Conservation (phyloP, 2,888 invertebrate genomes). For the Pseudanteris insignis region DNA sequence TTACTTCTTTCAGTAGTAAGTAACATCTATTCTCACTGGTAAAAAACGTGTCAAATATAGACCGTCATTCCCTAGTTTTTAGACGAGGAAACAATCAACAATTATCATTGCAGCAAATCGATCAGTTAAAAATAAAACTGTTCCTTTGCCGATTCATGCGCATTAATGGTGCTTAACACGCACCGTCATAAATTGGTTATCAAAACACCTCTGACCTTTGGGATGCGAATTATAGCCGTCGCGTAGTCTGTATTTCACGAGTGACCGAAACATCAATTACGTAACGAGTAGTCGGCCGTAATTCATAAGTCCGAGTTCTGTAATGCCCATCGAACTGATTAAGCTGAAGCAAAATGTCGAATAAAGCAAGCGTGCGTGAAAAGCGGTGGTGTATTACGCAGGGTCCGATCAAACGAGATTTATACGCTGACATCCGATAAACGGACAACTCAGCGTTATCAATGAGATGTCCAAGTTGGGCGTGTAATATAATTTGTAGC, state of each 20-base stretch:
- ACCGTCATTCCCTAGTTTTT: no score
- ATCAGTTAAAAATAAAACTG: no score
- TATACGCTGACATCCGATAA: neutral
- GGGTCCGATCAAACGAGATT: neutral
- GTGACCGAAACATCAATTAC: slow-evolving; percentile 18
- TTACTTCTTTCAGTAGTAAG: no score
- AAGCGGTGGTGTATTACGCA: slow-evolving; percentile 1
- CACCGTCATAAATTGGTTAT: slow-evolving; percentile 19
- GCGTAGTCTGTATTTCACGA: slow-evolving; percentile 14
- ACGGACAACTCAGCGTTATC: neutral
- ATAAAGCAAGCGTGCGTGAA: neutral
- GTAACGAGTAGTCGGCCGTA: slow-evolving; percentile 2
- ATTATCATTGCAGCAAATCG: no score
- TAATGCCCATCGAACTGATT: no score
- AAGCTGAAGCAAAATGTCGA: no score
- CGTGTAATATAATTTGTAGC: no score
- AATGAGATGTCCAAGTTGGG: no score
- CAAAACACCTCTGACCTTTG: slow-evolving; percentile 28
- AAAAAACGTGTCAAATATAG: no score
- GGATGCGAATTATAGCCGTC: slow-evolving; percentile 12
- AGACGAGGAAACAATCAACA: no score
- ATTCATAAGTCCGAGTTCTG: slow-evolving; percentile 18
- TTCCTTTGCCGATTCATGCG: neutral
- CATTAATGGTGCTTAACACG: slow-evolving; percentile 6
- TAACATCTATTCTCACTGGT: no score